Evolutionary conservation across 2,888 invertebrate species (phyloP).

Genomic region (Hydrotaea cyrtoneurina): DNA sequence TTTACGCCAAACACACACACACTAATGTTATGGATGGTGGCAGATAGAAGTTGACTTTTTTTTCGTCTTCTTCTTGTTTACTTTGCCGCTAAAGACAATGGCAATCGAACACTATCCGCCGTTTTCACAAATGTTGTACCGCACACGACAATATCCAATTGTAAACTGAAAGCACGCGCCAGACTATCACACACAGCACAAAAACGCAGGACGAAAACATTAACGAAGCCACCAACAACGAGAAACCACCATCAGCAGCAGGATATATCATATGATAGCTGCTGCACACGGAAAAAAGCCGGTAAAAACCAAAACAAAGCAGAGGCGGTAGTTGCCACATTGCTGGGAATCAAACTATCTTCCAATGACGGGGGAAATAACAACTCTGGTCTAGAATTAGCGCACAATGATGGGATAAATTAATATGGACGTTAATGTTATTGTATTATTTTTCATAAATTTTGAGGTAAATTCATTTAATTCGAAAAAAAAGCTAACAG

Average conservation of each 20-base stretch:
- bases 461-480: too few species aligned
- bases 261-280: constrained; percentile 44
- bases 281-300: constrained; percentile 31
- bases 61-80: not conserved
- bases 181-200: constrained; percentile 33
- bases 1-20: not conserved
- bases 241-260: not conserved
- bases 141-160: constrained; percentile 59
- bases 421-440: too few species aligned
- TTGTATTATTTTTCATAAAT: too few species aligned
- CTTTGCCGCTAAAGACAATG: too few species aligned
- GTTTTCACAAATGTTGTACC: too few species aligned
- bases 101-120: too few species aligned
- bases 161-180: constrained; percentile 65
- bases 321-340: constrained; percentile 36
- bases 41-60: not conserved
- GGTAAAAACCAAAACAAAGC: constrained; percentile 43
- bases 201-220: constrained; percentile 4
- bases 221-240: constrained; percentile 11
- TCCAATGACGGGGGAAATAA: not conserved
- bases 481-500: too few species aligned
- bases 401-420: too few species aligned
- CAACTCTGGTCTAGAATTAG: too few species aligned
- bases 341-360: not conserved
- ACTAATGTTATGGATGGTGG: not conserved